These are phyloP conservation scores for Drosophila setosimentum DNA, from an alignment of 2,888 invertebrate genomes.

Conservation along the genomic window DNA sequence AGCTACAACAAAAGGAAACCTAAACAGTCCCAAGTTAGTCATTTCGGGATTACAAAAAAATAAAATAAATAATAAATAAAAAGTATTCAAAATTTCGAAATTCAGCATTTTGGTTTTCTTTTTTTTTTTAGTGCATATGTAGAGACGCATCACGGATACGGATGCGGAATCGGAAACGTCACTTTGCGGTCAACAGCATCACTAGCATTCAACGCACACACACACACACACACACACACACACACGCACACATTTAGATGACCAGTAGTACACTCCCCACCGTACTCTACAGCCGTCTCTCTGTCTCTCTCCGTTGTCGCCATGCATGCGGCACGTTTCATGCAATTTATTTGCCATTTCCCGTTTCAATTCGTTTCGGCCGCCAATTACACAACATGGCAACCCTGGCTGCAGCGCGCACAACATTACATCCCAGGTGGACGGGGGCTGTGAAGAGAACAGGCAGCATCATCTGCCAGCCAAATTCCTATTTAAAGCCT, in stretches of 20 bases:
- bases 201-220: slow-evolving; percentile 17
- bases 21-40: too few species aligned
- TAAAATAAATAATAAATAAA: too few species aligned
- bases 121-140: background rate
- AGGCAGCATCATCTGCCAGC: slow-evolving; percentile 12
- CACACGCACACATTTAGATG: slow-evolving; percentile 21
- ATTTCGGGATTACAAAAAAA: too few species aligned
- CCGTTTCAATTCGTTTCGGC: slow-evolving; percentile 78
- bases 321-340: slow-evolving; percentile 66
- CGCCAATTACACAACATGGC: slow-evolving; percentile 74
- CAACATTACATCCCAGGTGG: background rate
- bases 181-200: slow-evolving; percentile 76
- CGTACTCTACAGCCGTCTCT: background rate
- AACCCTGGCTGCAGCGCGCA: slow-evolving; percentile 20
- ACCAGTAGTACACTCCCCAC: background rate
- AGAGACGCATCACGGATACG: slow-evolving; percentile 59
- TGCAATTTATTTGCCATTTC: slow-evolving; percentile 78
- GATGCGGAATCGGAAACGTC: slow-evolving; percentile 71
- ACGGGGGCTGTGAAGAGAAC: background rate
- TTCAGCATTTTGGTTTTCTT: background rate
- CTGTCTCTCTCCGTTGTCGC: background rate
- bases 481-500: slow-evolving; percentile 38
- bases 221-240: slow-evolving; percentile 13
- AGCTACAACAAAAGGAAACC: background rate
- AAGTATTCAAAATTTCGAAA: too few species aligned